Evolutionary conservation across 2,888 invertebrate species (phyloP), one percentile per base, ranked within the genome.

Genomic region (Synanthedon myopaeformis): DNA sequence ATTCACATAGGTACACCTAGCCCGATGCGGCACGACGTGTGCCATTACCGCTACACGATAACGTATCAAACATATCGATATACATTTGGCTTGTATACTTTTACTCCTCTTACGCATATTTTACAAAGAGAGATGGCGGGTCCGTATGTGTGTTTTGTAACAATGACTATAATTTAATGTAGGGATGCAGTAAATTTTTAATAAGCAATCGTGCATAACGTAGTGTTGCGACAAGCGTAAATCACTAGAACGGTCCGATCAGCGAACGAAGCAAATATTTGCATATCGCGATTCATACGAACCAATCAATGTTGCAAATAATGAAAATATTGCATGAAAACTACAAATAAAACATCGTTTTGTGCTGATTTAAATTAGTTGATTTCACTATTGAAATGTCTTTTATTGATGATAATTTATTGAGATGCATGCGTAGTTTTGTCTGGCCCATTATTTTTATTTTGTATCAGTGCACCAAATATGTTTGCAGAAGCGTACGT

Each of bases 261-360:
- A 76, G 69, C 73, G 77, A 67, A 71, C 70, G 70, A 67, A 62
- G 78, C 84, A 79, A 87, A 86, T 87, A 86, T 87, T 86, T 86
- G 83, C 84, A 82, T 82, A 82, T 81, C 81, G 76, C 80, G 82
- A 87, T 85, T 85, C 84, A 86, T 85, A 79, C 79, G 69, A 76
- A 72, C 78, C 83, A 86, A 87, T 87, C 87, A 85, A 84, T 85
- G 81, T 78, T 74, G 82, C 82, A 87, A 87, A 87, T 85, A 85
- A 80, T 82, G 78, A 78, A 81, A 80, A 78, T 77, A 71, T 76
- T 77, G 71, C 76, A 77, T 79, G 76, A 73, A 79, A 77, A 74
- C 73, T 74, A 74, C 79, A 76, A 79, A 82, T 73, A 78, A 60
- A 69, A 76, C 77, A 45, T 13, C 45, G 45, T 45, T n/a, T 45